Evolutionary conservation across 2,113 vertebrate species (phyloP).

Genomic region (Rhinolophus ferrumequinum): DNA sequence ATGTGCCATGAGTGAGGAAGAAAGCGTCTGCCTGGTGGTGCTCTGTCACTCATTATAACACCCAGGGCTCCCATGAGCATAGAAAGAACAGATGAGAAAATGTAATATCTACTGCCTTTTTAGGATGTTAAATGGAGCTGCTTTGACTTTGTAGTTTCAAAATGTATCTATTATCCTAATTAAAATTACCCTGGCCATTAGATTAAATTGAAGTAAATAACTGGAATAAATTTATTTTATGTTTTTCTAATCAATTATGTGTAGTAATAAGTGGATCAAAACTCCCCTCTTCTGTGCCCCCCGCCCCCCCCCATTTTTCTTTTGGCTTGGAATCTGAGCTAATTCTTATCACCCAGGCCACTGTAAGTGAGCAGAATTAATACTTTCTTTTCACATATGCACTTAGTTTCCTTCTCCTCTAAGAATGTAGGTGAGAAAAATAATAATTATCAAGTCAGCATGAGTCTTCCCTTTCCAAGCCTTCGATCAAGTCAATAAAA

Average conservation of each 20-base stretch:
- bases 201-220: constrained; percentile 43
- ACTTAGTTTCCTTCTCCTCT: background rate
- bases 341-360: background rate
- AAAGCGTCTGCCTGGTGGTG: constrained; percentile 38
- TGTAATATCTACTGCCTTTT: constrained; percentile 67
- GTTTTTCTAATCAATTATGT: constrained; percentile 7
- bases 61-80: background rate
- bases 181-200: constrained; percentile 51
- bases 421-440: constrained; percentile 31
- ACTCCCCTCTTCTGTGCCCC: rapidly evolving
- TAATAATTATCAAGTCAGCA: constrained; percentile 21
- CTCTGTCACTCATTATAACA: constrained; percentile 60
- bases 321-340: background rate
- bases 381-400: background rate
- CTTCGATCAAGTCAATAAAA: constrained; percentile 23
- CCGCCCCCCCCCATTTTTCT: background rate
- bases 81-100: constrained; percentile 72
- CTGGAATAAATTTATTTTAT: background rate
- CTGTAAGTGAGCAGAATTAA: background rate
- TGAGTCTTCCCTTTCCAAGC: background rate
- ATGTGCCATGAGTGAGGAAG: constrained; percentile 45
- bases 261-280: background rate
- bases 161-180: constrained; percentile 36
- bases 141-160: constrained; percentile 58
- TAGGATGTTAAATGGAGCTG: constrained; percentile 20